Evolutionary conservation across 2,888 invertebrate species (phyloP).

Genomic region (Marronus borbonicus): DNA sequence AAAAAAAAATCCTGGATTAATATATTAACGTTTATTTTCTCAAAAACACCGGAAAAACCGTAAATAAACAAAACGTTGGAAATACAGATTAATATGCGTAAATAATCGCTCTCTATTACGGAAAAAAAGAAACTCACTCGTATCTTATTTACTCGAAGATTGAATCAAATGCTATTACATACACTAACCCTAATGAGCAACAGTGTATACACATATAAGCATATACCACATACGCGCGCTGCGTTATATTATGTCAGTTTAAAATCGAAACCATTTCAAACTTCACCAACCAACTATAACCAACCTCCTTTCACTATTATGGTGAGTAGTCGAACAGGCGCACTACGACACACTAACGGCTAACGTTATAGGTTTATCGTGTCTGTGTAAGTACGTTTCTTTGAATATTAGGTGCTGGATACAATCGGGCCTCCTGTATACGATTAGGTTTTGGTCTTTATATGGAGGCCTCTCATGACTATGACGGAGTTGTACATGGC

Average conservation of each 20-base stretch:
- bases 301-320: slow-evolving; percentile 38
- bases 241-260: slow-evolving; percentile 5
- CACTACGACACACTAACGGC: background rate
- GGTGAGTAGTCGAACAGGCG: background rate
- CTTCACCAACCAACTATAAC: slow-evolving; percentile 30
- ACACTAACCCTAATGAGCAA: no score
- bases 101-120: no score
- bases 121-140: no score
- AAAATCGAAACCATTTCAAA: slow-evolving; percentile 18
- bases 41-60: no score
- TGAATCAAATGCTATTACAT: no score
- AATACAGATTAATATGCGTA: no score
- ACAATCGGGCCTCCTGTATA: background rate
- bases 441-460: slow-evolving; percentile 57
- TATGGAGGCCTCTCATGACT: slow-evolving; percentile 50
- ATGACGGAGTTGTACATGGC: background rate
- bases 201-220: no score
- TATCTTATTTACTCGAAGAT: no score
- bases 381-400: background rate
- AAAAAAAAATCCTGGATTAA: no score
- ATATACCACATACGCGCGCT: no score
- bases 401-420: background rate
- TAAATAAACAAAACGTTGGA: no score
- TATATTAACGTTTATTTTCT: no score
- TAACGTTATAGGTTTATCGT: background rate